A percentile compares a stretch with the other conserved stretches of the same genome.
phyloP scores from a whole-genome alignment of 2,113 vertebrate genomes.

The Clarias batrachus region DNA sequence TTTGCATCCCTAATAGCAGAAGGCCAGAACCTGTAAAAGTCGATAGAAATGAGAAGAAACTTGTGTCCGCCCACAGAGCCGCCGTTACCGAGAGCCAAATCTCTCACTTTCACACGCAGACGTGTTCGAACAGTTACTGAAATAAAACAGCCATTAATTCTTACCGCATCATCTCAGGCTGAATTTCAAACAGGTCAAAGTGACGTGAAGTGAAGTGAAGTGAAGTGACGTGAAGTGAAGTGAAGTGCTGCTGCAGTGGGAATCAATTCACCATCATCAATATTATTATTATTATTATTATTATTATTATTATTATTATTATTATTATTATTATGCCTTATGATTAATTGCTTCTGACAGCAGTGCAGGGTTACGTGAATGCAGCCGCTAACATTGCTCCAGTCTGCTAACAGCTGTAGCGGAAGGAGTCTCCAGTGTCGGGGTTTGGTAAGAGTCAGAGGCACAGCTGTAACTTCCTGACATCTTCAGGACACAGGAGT shows the following conservation, averaged over 20 bases:
- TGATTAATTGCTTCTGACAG: not conserved
- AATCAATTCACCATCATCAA: not conserved
- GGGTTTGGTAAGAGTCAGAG: not conserved
- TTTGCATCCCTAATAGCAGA: conserved; percentile 76
- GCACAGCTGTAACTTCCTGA: too few relatives aligned
- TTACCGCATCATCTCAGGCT: not conserved
- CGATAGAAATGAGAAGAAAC: conserved; percentile 60
- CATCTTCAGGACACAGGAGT: not conserved
- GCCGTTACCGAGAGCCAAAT: conserved; percentile 32
- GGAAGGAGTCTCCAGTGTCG: not conserved
- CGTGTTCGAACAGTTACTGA: conserved; percentile 23
- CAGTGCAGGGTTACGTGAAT: not conserved
- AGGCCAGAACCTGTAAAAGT: conserved; percentile 73
- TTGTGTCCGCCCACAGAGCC: conserved; percentile 42
- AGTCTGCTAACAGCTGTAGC: not conserved
- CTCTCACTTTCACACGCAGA: conserved; percentile 27
- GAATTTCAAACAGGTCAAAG: not conserved
- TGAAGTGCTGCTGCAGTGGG: not conserved
- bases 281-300: not conserved
- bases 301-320: not conserved
- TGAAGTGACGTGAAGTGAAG: too few relatives aligned
- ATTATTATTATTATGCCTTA: not conserved
- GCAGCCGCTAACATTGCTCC: not conserved
- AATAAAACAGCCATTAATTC: conserved; percentile 14
- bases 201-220: too few relatives aligned